Evolutionary conservation across 30 jellyfish, hydroid and myxozoan species (phyloP).

Genomic region (Morbakka virulenta): DNA sequence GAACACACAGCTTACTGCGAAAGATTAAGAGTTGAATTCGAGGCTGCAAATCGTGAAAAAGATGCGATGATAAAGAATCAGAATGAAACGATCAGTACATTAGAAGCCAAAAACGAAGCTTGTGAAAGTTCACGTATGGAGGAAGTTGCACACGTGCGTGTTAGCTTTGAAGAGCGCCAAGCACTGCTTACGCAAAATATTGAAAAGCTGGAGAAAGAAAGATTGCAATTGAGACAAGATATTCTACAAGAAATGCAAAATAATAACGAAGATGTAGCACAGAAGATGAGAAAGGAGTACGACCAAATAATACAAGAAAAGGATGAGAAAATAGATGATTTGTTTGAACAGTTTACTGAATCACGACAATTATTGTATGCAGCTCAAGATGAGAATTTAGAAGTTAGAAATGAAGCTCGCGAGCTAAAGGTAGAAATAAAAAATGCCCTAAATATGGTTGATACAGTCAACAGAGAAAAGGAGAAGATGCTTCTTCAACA

Average conservation of each 20-base stretch:
- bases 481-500: conserved; percentile 11
- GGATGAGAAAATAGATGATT: conserved; percentile 39
- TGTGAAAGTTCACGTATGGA: neutral
- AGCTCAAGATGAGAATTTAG: conserved; percentile 25
- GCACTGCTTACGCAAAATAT: conserved; percentile 3
- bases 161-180: neutral
- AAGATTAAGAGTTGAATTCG: conserved; percentile 52
- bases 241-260: conserved; percentile 5
- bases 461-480: neutral
- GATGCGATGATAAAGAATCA: conserved; percentile 2
- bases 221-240: conserved; percentile 31
- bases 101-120: neutral
- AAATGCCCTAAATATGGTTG: neutral
- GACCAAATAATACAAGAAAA: conserved; percentile 21
- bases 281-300: neutral
- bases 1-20: conserved; percentile 54
- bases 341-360: conserved; percentile 15
- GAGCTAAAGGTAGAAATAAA: conserved; percentile 17
- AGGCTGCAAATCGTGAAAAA: conserved; percentile 34
- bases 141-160: conserved; percentile 11
- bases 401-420: conserved; percentile 13
- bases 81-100: conserved; percentile 17
- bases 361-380: neutral
- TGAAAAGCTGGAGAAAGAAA: conserved; percentile 34
- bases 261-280: neutral